Evolutionary conservation across 2,797 vertebrate genomes (phyloP), one percentile per base, ranked within the genome.

Genomic region (Kryptolebias ocellatus): DNA sequence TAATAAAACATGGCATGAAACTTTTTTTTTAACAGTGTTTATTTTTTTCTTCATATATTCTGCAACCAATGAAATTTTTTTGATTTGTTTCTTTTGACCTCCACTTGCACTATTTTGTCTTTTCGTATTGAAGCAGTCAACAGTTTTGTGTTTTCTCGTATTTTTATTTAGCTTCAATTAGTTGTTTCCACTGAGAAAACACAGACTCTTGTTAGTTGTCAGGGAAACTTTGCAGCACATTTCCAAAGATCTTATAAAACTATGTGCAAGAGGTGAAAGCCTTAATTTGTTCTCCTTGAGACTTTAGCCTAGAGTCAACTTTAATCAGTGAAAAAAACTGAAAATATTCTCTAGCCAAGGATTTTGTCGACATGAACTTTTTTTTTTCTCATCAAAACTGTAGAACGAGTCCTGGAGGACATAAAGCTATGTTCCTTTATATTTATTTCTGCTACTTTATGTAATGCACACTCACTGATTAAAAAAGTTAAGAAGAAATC

Each of bases 101-200:
- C 50, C 2, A 18, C 64, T 64, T 67, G 59, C 75, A 64, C 66
- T 63, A 17, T 66, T 84, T 84, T 84, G 37, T 39, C 10, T 39
- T 39, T 10, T 10, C 37, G 11, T 10, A 10, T 12, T 10, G 37
- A 39, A 10, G 37, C 78, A 66, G 75, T 57, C 68, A 50, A 80
- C 75, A 84, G 80, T 88, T 66, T 77, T 67, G 67, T 76, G 74
- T 90, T 83, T 88, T 62, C 66, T 72, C 68, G 81, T 81, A 71
- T 78, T 83, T 74, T 56, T 62, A 80, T 86, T 87, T 71, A 79
- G 68, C 69, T 57, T 61, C 69, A 68, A 81, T 87, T 89, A 86
- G 89, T 89, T 72, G 60, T 76, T 58, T 84, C 61, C 34, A 42
- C 66, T 0, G 7, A 42, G 64, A 71, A 77, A 86, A 77, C 58